Base-by-base conservation (phyloP, 2,888 invertebrate genomes). In the Drosophila vallismaia region DNA sequence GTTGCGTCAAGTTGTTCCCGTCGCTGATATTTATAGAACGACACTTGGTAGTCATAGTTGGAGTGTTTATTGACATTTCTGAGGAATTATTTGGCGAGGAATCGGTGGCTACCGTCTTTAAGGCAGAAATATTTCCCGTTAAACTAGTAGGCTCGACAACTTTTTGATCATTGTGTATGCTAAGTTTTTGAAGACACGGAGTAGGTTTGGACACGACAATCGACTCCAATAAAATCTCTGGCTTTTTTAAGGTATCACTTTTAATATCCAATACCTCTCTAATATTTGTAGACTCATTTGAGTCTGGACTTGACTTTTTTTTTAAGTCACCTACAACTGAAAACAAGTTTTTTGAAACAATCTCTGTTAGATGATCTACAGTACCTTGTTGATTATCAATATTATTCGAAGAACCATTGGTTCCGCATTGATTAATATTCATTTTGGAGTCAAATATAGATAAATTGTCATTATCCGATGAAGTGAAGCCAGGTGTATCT, bases 401-500 rank as follows among this genome's bases (percentile, higher is more conserved):
- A 9, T 4, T 24, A 10, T 29, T 24, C 28, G n/a, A 10, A 19
- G 29, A 45, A 31, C n/a, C 40, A 12, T 7, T 14, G 24, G 29
- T 49, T 9, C 42, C 31, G 42, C 14, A 60, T 6, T 66, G 71
- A 76, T 64, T 77, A 24, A 24, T 24, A 44, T 1, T 40, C 0
- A 38, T 31, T 45, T 64, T 9, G 26, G 31, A 24, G 45, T 24
- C 45, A 2, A n/a, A 19, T 46, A 31, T n/a, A 4, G 74, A 67
- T 1, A 79, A 86, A 46, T 90, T 89, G 46, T 90, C 90, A 58
- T 90, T 90, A 56, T 91, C 90, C 8, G 89, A 89, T 51, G 89
- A 89, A 19, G 89, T 77, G 89, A 88, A 86, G 59, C 75, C 79
- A 0, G 82, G 93, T 36, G 95, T 93, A 71, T 96, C 96, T 86